Evolutionary conservation across 2,113 vertebrate species (phyloP).

Genomic region (Sterrhoptilus dennistouni): DNA sequence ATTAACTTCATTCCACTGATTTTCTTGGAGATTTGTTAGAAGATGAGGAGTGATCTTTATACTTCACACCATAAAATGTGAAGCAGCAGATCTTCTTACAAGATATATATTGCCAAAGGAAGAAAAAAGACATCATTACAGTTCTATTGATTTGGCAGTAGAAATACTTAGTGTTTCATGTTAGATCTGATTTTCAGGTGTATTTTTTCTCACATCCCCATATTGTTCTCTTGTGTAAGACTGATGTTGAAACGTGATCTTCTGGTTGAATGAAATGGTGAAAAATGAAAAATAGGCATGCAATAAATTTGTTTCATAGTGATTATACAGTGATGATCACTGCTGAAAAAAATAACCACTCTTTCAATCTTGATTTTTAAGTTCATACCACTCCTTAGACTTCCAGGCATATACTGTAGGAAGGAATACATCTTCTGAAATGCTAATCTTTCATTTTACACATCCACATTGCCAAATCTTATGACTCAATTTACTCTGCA

Average conservation of each 20-base stretch:
- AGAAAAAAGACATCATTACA: background rate
- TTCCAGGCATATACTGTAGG: background rate
- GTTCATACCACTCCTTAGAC: background rate
- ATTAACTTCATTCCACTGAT: background rate
- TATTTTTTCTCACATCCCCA: background rate
- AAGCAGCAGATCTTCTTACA: background rate
- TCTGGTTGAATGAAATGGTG: background rate
- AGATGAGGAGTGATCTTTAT: background rate
- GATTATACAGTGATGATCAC: background rate
- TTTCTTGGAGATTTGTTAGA: background rate
- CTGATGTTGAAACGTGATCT: background rate
- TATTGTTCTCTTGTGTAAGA: background rate
- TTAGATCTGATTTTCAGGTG: background rate
- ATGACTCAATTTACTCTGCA: conserved; percentile 11
- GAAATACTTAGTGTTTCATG: background rate
- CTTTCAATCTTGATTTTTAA: background rate
- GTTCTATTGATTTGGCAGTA: background rate
- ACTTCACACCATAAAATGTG: background rate
- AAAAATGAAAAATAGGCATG: background rate
- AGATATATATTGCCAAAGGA: background rate
- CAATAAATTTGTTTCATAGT: background rate
- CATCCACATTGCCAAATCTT: background rate
- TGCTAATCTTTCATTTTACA: background rate
- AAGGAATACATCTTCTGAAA: background rate
- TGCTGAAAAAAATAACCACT: background rate